Conservation (phyloP, 2,797 vertebrate genomes). For the Sphenopsis melanotis region DNA sequence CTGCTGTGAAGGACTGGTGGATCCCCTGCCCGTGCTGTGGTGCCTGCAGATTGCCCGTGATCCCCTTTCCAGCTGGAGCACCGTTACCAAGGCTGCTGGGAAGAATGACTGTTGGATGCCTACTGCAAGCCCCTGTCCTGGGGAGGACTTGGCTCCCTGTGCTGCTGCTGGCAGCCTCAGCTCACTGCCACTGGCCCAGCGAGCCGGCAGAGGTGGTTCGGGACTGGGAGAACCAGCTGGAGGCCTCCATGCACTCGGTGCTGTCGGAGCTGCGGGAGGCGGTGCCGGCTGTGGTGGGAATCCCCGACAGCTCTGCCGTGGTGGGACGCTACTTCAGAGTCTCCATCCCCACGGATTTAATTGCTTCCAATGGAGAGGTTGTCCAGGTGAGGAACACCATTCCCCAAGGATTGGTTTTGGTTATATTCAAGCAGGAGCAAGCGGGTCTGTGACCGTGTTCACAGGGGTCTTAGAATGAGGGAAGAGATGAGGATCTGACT, state of each 20-base stretch:
- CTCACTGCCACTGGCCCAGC: constrained; percentile 74
- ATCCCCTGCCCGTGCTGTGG: neutral
- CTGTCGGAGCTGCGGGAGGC: constrained; percentile 81
- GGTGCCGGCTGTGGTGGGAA: constrained; percentile 78
- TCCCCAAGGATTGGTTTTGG: neutral
- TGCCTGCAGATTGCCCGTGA: neutral
- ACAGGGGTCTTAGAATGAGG: too few species aligned
- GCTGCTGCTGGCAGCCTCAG: constrained; percentile 76
- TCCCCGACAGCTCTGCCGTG: constrained; percentile 87
- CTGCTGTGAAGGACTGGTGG: constrained; percentile 60
- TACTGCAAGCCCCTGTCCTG: constrained; percentile 57
- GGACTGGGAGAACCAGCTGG: constrained; percentile 85
- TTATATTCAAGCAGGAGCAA: rapidly evolving
- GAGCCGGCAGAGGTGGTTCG: constrained; percentile 76
- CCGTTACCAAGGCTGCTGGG: neutral
- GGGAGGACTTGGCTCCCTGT: constrained; percentile 83
- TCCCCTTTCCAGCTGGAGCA: constrained; percentile 11
- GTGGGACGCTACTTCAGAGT: constrained; percentile 90
- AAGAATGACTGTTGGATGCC: constrained; percentile 71
- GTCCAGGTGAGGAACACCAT: constrained; percentile 83
- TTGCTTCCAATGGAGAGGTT: constrained; percentile 76
- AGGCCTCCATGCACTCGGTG: constrained; percentile 92
- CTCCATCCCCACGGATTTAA: constrained; percentile 82
- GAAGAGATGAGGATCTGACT: too few species aligned
- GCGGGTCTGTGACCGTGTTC: too few species aligned